Conservation (phyloP, 2,888 invertebrate species). For the Nudaria mundana region DNA sequence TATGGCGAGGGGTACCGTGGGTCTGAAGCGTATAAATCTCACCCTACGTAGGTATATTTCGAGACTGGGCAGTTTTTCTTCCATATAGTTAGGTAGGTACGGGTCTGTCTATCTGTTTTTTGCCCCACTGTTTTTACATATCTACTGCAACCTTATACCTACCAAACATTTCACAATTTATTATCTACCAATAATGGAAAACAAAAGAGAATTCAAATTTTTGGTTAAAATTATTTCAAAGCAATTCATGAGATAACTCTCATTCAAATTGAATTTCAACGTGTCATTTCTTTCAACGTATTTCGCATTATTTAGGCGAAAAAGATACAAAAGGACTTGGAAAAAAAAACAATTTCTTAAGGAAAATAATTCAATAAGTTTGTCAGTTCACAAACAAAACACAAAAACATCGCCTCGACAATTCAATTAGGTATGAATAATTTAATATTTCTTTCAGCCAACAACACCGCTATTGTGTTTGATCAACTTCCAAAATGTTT, state of each 20-base stretch:
- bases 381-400: constrained; percentile 29
- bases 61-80: too few species aligned
- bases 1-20: too few species aligned
- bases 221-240: too few species aligned
- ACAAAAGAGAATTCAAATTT: too few species aligned
- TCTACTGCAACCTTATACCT: too few species aligned
- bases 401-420: constrained; percentile 25
- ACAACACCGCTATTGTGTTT: constrained; percentile 16
- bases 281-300: constrained; percentile 2
- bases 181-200: too few species aligned
- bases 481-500: constrained; percentile 3
- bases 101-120: too few species aligned
- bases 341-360: constrained; percentile 22
- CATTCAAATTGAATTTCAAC: constrained; percentile 2
- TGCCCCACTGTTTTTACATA: too few species aligned
- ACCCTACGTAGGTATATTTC: too few species aligned
- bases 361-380: constrained; percentile 28
- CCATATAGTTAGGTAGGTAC: too few species aligned
- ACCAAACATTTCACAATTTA: too few species aligned
- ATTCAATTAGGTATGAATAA: constrained; percentile 42
- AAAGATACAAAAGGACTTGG: constrained; percentile 7
- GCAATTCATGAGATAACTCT: background rate
- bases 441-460: constrained; percentile 34
- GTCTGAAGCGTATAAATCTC: too few species aligned
- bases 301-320: constrained; percentile 1